Percentiles rank a stretch among this genome's conserved stretches.
phyloP scores from a whole-genome alignment of 2,113 vertebrate species.

The Sula dactylatra region DNA sequence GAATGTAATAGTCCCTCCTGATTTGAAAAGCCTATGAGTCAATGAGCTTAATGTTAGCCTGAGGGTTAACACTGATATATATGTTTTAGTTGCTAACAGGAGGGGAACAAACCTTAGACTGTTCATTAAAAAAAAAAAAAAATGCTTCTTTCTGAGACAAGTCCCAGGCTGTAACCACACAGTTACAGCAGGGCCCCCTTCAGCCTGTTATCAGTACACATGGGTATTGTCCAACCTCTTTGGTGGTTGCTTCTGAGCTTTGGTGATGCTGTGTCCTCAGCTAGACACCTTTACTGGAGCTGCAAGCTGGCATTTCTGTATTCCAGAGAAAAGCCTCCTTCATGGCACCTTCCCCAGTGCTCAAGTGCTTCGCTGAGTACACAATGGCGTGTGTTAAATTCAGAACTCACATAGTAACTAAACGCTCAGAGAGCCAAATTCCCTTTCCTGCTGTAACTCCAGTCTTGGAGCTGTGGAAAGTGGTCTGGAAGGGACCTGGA shows the following conservation, averaged over 20 bases:
- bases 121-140: background rate
- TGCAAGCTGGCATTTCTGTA: background rate
- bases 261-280: background rate
- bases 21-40: slow-evolving; percentile 9
- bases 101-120: background rate
- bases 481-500: background rate
- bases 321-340: background rate
- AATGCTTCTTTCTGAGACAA: background rate
- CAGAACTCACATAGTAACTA: background rate
- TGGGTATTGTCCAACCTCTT: background rate
- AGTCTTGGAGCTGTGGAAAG: background rate
- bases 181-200: background rate
- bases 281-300: background rate
- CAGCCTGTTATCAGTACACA: background rate
- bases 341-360: background rate
- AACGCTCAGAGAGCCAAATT: background rate
- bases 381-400: background rate
- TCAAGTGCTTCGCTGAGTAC: background rate
- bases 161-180: background rate
- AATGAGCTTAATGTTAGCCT: background rate
- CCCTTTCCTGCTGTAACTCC: background rate
- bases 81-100: background rate
- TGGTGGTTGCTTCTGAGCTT: background rate
- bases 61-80: background rate
- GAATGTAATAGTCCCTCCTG: background rate